Percentiles rank a stretch among this genome's conserved stretches.
Conservation (phyloP, 2,888 invertebrate species). For the Alentia gelatinosa region DNA sequence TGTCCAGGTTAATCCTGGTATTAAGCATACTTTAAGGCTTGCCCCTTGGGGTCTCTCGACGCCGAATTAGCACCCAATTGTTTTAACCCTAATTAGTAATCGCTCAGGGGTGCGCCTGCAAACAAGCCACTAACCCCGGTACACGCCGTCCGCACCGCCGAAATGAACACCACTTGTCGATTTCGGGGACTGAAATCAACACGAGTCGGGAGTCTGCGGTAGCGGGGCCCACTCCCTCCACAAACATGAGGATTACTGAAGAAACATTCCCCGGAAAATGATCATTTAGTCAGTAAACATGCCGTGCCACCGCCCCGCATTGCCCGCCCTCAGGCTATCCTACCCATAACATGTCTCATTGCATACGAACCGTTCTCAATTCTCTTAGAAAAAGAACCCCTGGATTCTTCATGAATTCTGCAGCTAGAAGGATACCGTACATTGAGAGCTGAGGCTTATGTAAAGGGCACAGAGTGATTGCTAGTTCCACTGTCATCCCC, state of each 20-base stretch:
- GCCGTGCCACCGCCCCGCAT: neutral
- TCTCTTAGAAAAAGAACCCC: too few relatives aligned
- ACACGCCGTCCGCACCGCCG: neutral
- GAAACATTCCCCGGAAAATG: neutral
- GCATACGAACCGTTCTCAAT: too few relatives aligned
- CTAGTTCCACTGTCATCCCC: too few relatives aligned
- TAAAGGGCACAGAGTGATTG: too few relatives aligned
- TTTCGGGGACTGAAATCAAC: neutral
- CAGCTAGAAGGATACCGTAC: too few relatives aligned
- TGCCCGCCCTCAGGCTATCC: too few relatives aligned
- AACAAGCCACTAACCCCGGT: neutral
- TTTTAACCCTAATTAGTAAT: conserved; percentile 25
- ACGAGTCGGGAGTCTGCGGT: neutral
- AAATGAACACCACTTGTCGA: neutral
- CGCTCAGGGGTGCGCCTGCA: neutral
- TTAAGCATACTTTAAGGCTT: neutral
- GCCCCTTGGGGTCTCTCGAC: neutral
- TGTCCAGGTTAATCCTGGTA: neutral
- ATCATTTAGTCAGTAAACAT: neutral
- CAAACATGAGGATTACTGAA: neutral
- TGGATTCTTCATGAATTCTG: too few relatives aligned
- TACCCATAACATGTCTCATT: too few relatives aligned
- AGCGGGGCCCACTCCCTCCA: neutral
- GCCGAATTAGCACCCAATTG: conserved; percentile 33
- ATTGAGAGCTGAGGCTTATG: too few relatives aligned